phyloP scores from a whole-genome alignment of 2,113 vertebrate genomes.

The Capreolus pygargus region DNA sequence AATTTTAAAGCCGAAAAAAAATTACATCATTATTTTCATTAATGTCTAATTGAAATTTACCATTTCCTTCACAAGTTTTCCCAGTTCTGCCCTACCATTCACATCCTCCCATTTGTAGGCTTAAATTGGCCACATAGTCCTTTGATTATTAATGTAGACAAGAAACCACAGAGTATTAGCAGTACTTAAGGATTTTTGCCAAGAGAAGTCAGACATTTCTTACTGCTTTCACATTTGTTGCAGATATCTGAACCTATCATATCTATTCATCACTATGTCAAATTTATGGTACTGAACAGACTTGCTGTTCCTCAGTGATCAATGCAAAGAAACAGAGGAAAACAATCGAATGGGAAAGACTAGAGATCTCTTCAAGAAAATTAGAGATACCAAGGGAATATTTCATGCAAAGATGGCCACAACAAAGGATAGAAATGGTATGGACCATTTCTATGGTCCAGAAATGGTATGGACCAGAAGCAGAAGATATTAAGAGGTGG shows the following conservation, averaged over 20 bases:
- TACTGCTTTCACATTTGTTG: background rate
- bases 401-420: background rate
- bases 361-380: background rate
- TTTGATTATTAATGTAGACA: background rate
- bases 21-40: background rate
- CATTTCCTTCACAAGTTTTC: background rate
- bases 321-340: background rate
- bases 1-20: conserved; percentile 26
- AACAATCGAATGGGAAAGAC: background rate
- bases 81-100: background rate
- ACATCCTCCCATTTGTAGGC: background rate
- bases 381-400: background rate
- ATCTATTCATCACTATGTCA: background rate
- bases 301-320: background rate
- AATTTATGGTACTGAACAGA: background rate
- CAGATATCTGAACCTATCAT: background rate
- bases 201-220: background rate
- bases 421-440: background rate
- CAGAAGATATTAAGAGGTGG: background rate
- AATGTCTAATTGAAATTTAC: background rate
- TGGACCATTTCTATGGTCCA: background rate
- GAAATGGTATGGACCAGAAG: background rate
- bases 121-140: background rate
- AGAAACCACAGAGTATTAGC: background rate
- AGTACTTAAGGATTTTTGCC: background rate